Percentiles rank a stretch among this genome's conserved stretches.
Conservation (phyloP, 1,140 invertebrate species). For the Penaeus vannamei region DNA sequence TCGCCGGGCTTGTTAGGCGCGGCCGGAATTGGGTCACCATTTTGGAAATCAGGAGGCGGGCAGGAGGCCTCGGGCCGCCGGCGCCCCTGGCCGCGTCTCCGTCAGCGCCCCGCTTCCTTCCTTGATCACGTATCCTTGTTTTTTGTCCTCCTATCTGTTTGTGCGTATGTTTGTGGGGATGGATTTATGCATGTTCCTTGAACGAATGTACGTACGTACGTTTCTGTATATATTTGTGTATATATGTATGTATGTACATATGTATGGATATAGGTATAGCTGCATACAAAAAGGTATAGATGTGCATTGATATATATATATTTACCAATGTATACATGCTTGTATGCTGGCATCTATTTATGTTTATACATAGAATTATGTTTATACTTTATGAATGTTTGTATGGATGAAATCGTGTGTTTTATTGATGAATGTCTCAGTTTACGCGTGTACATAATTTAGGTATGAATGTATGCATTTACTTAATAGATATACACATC, state of each 20-base stretch:
- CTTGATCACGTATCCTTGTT: too few relatives aligned
- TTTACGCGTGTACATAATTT: too few relatives aligned
- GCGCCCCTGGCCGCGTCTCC: too few relatives aligned
- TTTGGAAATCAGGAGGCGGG: background rate
- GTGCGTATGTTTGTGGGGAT: conserved; percentile 1
- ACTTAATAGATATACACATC: too few relatives aligned
- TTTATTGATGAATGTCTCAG: background rate
- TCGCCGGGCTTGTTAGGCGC: background rate
- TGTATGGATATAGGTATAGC: background rate
- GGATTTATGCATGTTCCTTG: background rate
- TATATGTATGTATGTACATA: conserved; percentile 20
- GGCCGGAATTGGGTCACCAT: background rate
- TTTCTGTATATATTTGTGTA: conserved; percentile 7
- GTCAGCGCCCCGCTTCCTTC: too few relatives aligned
- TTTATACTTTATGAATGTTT: too few relatives aligned
- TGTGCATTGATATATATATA: background rate
- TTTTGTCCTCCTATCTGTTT: background rate
- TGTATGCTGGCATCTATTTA: background rate
- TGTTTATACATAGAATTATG: too few relatives aligned
- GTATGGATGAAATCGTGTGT: too few relatives aligned
- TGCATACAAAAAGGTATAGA: background rate
- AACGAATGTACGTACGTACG: conserved; percentile 25
- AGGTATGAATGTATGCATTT: too few relatives aligned
- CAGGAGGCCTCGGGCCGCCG: too few relatives aligned
- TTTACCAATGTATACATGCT: background rate